Evolutionary conservation across 1,140 invertebrate species (phyloP).

Genomic region (Archivesica marissinica): DNA sequence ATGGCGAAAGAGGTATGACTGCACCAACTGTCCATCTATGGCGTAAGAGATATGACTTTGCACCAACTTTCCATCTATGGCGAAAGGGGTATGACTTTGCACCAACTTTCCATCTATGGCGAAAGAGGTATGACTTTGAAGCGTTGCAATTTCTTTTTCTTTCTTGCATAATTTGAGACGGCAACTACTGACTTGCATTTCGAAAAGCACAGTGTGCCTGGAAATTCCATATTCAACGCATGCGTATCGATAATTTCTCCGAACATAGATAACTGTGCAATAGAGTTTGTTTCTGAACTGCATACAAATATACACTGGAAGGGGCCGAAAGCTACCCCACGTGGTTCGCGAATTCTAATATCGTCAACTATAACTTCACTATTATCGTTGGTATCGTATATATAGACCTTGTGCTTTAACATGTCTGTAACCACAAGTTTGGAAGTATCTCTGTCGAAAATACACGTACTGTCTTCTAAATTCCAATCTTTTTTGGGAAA

Average conservation of each 20-base stretch:
- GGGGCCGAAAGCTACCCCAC: not conserved
- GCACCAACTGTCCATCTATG: too few species aligned
- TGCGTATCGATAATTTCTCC: not conserved
- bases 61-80: too few species aligned
- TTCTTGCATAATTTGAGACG: not conserved
- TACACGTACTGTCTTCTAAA: not conserved
- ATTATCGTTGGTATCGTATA: not conserved
- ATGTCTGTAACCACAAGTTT: not conserved
- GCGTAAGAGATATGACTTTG: too few species aligned
- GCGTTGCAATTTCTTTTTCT: too few species aligned
- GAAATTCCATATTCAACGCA: not conserved
- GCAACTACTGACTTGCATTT: not conserved
- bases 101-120: too few species aligned
- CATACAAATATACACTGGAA: not conserved
- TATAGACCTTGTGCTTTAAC: not conserved
- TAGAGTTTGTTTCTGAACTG: not conserved
- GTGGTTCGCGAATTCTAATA: not conserved
- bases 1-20: too few species aligned
- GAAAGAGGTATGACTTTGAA: too few species aligned
- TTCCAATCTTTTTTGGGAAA: constrained; percentile 27
- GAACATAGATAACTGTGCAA: not conserved
- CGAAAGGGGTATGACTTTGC: too few species aligned
- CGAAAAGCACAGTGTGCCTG: not conserved
- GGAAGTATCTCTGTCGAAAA: not conserved
- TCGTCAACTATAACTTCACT: not conserved